Conservation (phyloP, 2,797 vertebrate species). For the Hylomyscus alleni region DNA sequence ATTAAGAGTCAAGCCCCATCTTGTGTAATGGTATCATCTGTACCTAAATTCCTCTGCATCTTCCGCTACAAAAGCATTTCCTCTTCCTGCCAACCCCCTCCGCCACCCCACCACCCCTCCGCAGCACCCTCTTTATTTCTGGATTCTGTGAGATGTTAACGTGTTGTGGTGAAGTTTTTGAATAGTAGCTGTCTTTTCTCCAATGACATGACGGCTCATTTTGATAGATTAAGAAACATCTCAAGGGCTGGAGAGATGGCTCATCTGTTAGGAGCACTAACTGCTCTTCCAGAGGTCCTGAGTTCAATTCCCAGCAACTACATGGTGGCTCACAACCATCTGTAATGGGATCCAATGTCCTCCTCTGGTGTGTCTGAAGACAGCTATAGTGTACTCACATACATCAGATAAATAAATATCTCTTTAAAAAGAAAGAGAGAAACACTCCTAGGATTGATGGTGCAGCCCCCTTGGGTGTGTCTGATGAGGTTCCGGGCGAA, state of each 20-base stretch:
- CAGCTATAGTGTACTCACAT: no score
- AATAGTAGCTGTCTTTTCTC: conserved; percentile 4
- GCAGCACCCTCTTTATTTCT: background rate
- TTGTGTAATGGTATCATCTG: conserved; percentile 18
- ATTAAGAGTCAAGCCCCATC: background rate
- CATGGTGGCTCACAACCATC: no score
- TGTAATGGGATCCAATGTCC: no score
- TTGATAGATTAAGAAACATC: background rate
- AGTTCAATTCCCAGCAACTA: no score
- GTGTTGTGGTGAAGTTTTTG: background rate
- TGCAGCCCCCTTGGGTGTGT: background rate
- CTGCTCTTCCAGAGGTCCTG: no score
- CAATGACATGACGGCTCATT: background rate
- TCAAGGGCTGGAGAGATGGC: no score
- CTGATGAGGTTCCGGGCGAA: background rate
- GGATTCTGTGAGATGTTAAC: background rate
- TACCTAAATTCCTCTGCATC: background rate
- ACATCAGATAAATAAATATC: no score
- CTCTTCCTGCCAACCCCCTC: background rate
- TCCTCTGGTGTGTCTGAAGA: no score
- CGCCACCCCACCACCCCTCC: no score
- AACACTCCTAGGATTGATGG: background rate
- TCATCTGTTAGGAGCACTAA: no score
- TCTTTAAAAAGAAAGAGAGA: background rate
- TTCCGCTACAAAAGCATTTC: conserved; percentile 18